Evolutionary conservation across 1,140 invertebrate genomes (phyloP), one percentile per base, ranked within the genome.

Genomic region (Meloidogyne hapla): DNA sequence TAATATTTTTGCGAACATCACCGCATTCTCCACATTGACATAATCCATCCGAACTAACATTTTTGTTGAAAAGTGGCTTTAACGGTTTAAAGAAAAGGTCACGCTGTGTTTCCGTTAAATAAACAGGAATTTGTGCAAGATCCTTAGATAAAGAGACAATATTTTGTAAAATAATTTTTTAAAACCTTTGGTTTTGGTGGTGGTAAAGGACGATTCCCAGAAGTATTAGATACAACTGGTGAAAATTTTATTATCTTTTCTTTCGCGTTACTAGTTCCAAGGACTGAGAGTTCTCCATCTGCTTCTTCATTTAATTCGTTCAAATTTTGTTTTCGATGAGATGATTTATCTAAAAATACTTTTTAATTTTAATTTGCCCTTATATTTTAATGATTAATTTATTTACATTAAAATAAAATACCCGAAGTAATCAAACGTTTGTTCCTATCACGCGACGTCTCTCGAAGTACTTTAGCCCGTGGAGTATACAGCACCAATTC

Each of bases 71-170:
- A 21, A 75, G 66, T 2, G 77, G 78, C 12, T 69, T 69, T 15
- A 78, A 77, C n/a, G 77, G 77, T 13, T 69, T 62, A 45, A 78
- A 78, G 66, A 78, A 78, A 69, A 78, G 40, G 28, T 78, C 77
- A 9, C 77, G 62, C 63, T 78, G 77, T 4, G 48, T 64, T 74
- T 78, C 77, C 28, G 77, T 78, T 65, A 78, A 66, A 73, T 80
- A 78, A 21, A 78, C 77, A 8, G 77, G 77, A 69, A 78, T 56
- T 25, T 80, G 42, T 26, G 62, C 62, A 25, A 78, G 18, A 26
- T 78, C 77, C 66, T 80, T n/a, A 64, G 28, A 28, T 15, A 13
- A 23, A 73, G 25, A n/a, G 28, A n/a, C 5, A 64, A 15, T 64
- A 66, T 33, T 25, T 67, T 18, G n/a, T 66, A 15, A 38, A 33